Conservation (phyloP, 2,888 invertebrate species). For the Adineta ricciae region DNA sequence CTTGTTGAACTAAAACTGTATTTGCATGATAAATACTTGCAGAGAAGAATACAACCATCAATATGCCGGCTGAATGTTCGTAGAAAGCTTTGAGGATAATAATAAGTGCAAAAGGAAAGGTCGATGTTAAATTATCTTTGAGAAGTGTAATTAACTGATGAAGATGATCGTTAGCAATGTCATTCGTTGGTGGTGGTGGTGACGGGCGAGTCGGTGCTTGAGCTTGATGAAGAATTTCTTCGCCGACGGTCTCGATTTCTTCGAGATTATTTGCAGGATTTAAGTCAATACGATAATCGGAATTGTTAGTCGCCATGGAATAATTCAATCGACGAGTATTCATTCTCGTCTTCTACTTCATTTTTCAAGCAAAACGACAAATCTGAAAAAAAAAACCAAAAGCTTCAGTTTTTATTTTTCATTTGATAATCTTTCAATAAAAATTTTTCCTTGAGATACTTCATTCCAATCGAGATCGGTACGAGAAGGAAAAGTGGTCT, state of each 20-base stretch:
- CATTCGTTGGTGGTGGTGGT: no score
- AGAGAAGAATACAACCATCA: conserved; percentile 6
- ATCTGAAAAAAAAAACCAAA: not conserved
- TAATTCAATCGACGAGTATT: not conserved
- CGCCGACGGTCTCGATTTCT: not conserved
- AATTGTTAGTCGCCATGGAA: not conserved
- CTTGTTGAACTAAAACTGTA: not conserved
- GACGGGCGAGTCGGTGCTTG: not conserved
- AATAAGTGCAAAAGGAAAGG: conserved; percentile 6
- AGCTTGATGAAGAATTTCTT: not conserved
- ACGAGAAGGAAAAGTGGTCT: conserved; percentile 68
- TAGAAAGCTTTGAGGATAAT: not conserved
- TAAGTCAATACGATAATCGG: not conserved
- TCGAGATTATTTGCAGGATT: not conserved
- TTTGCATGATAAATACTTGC: conserved; percentile 19
- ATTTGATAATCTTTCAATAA: not conserved
- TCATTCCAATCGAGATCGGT: conserved; percentile 55
- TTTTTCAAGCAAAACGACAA: not conserved
- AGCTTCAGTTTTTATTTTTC: not conserved
- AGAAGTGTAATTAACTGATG: not conserved
- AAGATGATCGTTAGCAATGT: not conserved
- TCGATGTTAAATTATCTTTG: conserved; percentile 11
- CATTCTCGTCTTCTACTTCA: not conserved
- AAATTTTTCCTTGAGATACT: not conserved
- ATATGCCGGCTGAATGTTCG: not conserved